phyloP scores from a whole-genome alignment of 1,140 invertebrate species.

The Penaeus japonicus region DNA sequence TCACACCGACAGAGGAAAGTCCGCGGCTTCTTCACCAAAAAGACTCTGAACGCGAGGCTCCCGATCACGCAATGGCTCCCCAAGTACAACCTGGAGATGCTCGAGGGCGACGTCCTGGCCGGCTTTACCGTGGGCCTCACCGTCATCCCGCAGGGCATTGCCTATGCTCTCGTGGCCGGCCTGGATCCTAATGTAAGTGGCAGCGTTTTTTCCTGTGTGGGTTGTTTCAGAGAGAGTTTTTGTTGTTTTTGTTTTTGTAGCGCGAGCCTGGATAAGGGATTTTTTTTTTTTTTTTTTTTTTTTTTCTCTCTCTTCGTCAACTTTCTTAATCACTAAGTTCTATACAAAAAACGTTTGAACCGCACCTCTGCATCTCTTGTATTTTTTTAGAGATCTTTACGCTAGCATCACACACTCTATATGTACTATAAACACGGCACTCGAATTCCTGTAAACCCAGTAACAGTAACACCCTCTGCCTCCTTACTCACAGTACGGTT shows the following conservation, averaged over 20 bases:
- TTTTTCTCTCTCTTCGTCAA: too few relatives aligned
- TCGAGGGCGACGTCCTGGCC: conserved; percentile 78
- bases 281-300: too few relatives aligned
- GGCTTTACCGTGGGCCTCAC: conserved; percentile 87
- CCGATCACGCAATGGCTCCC: conserved; percentile 76
- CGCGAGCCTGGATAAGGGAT: too few relatives aligned
- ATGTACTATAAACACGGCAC: not conserved
- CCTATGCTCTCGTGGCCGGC: conserved; percentile 83
- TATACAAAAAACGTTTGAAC: too few relatives aligned
- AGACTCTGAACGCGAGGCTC: conserved; percentile 63
- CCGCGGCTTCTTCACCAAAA: conserved; percentile 16
- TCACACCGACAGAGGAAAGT: conserved; percentile 4
- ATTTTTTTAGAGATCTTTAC: too few relatives aligned
- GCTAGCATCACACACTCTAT: too few relatives aligned
- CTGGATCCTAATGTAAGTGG: conserved; percentile 70
- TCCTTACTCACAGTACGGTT: conserved; percentile 73
- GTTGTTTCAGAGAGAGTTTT: too few relatives aligned
- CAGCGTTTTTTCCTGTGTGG: not conserved
- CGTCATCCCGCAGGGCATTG: conserved; percentile 85
- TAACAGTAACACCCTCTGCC: not conserved
- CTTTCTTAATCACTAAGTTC: too few relatives aligned
- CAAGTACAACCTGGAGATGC: conserved; percentile 70
- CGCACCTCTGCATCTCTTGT: too few relatives aligned
- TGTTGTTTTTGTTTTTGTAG: too few relatives aligned
- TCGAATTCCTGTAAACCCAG: not conserved